Percentiles rank a stretch among this genome's conserved stretches.
phyloP scores from a whole-genome alignment of 1,140 invertebrate species.

The Liolophura sinensis region DNA sequence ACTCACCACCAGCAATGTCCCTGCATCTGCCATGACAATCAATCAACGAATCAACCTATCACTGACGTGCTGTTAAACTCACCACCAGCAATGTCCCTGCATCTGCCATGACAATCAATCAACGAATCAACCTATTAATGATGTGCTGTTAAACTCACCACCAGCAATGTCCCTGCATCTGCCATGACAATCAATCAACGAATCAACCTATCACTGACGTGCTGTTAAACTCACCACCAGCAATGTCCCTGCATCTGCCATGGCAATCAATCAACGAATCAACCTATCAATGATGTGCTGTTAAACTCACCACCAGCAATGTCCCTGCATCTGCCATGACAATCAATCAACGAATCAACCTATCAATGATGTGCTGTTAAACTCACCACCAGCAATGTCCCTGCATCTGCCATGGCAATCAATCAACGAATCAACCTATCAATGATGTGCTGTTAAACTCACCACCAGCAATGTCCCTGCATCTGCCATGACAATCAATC shows the following conservation, averaged over 20 bases:
- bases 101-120: neutral
- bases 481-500: neutral
- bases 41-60: neutral
- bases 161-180: neutral
- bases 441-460: neutral
- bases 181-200: neutral
- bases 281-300: neutral
- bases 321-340: neutral
- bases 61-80: neutral
- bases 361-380: neutral
- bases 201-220: neutral
- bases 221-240: neutral
- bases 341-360: neutral
- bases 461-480: constrained; percentile 1
- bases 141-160: neutral
- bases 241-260: neutral
- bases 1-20: constrained; percentile 1
- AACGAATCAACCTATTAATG: neutral
- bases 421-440: neutral
- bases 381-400: constrained; percentile 1
- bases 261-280: neutral
- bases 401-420: neutral
- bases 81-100: constrained; percentile 1
- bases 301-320: neutral
- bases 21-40: neutral